These are phyloP conservation scores for Lamproptera curius DNA, from an alignment of 2,888 invertebrate species.

Conservation along the genomic window DNA sequence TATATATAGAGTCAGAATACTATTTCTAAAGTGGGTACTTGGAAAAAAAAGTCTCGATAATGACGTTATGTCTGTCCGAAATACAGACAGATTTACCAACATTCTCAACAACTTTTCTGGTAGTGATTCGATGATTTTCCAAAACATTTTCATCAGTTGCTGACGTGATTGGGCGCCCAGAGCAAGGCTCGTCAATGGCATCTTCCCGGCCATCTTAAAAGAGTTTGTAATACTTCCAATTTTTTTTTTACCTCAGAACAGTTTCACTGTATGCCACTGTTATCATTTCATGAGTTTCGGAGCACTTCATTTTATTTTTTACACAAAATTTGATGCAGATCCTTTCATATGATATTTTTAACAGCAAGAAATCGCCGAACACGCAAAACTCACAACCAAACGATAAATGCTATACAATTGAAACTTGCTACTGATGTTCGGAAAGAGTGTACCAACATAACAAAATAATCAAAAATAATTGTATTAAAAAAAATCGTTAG, in stretches of 20 bases:
- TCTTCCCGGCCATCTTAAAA: not conserved
- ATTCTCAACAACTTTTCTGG: too few relatives aligned
- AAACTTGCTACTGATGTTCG: slow-evolving; percentile 1
- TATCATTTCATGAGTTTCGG: slow-evolving; percentile 5
- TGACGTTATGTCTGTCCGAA: too few relatives aligned
- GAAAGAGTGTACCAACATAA: not conserved
- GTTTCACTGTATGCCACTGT: slow-evolving; percentile 12
- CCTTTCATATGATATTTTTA: slow-evolving; percentile 11
- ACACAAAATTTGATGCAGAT: slow-evolving; percentile 14
- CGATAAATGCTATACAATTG: slow-evolving; percentile 5
- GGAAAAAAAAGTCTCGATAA: too few relatives aligned
- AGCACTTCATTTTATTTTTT: slow-evolving; percentile 12
- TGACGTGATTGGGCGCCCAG: slow-evolving; percentile 7
- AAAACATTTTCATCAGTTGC: slow-evolving; percentile 6
- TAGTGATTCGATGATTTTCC: too few relatives aligned
- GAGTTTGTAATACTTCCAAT: not conserved
- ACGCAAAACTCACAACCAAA: slow-evolving; percentile 8
- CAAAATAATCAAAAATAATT: too few relatives aligned
- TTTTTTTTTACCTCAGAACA: slow-evolving; percentile 5
- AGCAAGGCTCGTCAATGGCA: not conserved
- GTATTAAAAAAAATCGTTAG: too few relatives aligned
- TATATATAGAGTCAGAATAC: too few relatives aligned
- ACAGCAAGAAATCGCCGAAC: slow-evolving; percentile 5
- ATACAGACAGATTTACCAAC: too few relatives aligned
- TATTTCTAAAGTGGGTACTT: too few relatives aligned